These are phyloP conservation scores for Rhinichthys osculus DNA, from an alignment of 2,797 vertebrate genomes.

Conservation along the genomic window DNA sequence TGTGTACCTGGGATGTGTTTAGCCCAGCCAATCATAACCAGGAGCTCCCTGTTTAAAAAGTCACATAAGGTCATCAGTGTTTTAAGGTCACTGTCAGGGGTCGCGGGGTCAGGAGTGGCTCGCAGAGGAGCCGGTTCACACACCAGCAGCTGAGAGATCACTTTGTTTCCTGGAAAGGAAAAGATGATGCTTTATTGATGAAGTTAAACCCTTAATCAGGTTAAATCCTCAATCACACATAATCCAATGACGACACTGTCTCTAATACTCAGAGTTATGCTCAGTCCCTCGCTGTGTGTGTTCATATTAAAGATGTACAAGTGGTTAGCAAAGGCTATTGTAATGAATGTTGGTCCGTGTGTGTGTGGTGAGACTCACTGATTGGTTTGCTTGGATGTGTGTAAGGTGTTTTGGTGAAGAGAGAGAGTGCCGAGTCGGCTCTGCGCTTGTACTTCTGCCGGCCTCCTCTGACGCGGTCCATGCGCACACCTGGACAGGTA, in stretches of 20 bases:
- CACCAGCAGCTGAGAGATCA: constrained; percentile 76
- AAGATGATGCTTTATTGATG: constrained; percentile 12
- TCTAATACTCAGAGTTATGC: background rate
- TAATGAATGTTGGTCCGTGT: background rate
- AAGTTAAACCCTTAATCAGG: constrained; percentile 30
- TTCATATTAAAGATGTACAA: background rate
- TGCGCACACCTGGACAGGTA: constrained; percentile 73
- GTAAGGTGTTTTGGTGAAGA: constrained; percentile 55
- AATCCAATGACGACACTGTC: background rate
- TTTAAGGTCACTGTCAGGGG: constrained; percentile 70
- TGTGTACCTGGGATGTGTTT: constrained; percentile 80
- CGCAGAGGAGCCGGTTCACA: constrained; percentile 73
- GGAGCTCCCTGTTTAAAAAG: constrained; percentile 79
- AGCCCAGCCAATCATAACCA: constrained; percentile 81
- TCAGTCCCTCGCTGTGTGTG: background rate
- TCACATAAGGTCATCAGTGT: constrained; percentile 79
- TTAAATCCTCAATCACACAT: background rate
- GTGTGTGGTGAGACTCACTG: constrained; percentile 64
- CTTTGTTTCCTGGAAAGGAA: constrained; percentile 73
- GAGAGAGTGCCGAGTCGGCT: constrained; percentile 61
- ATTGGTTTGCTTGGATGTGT: constrained; percentile 57
- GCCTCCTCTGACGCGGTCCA: constrained; percentile 81
- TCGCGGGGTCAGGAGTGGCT: constrained; percentile 74
- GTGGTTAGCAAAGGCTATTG: too few relatives aligned
- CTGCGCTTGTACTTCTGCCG: constrained; percentile 80